These are phyloP conservation scores for Ptychobarbus kaznakovi DNA, from an alignment of 2,797 vertebrate species.

Conservation along the genomic window DNA sequence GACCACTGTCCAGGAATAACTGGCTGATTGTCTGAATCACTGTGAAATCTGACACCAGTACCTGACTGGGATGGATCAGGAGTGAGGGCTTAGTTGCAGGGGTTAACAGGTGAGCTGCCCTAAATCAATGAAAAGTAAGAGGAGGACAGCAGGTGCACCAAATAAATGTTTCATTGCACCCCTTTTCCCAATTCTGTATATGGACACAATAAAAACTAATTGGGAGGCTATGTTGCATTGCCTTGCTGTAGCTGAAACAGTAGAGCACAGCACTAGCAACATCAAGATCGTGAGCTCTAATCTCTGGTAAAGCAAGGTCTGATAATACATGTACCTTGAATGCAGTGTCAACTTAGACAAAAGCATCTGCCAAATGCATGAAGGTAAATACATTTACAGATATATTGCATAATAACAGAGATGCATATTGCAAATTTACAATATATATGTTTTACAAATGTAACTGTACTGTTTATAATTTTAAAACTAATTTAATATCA, in stretches of 20 bases:
- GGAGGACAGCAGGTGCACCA: constrained; percentile 1
- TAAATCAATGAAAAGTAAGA: not conserved
- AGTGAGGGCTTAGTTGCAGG: not conserved
- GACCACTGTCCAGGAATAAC: constrained; percentile 22
- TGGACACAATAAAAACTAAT: not conserved
- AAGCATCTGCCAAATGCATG: not conserved
- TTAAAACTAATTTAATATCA: not conserved
- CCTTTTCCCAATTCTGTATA: not conserved
- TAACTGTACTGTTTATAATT: not conserved
- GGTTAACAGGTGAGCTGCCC: not conserved
- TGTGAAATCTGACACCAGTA: constrained; percentile 35
- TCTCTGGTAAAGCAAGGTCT: not conserved
- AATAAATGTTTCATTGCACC: not conserved
- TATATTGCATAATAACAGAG: not conserved
- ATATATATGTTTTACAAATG: not conserved
- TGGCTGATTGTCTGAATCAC: not conserved
- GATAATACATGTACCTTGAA: not conserved
- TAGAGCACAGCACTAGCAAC: not conserved
- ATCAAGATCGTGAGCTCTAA: not conserved
- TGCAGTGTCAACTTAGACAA: not conserved
- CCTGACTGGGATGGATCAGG: not conserved
- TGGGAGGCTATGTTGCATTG: not conserved
- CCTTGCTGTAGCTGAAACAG: not conserved
- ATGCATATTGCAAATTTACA: not conserved
- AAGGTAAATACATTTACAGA: not conserved